Conservation (phyloP, 2,113 vertebrate genomes). For the Macquaria ambigua region DNA sequence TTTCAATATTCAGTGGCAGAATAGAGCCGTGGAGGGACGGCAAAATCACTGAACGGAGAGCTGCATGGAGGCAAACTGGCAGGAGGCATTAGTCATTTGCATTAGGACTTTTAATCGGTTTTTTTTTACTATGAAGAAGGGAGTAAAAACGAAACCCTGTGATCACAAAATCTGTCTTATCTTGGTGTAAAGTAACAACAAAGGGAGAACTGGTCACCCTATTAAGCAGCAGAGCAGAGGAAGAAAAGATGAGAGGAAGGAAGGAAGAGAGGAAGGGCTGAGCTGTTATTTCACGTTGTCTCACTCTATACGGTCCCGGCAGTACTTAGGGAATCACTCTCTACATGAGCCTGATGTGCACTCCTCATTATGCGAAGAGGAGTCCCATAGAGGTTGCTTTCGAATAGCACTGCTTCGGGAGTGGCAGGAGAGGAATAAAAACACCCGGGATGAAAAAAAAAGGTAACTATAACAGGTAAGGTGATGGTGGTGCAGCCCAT, state of each 20-base stretch:
- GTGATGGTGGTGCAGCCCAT: neutral
- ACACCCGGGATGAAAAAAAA: constrained; percentile 31
- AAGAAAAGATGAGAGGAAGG: constrained; percentile 36
- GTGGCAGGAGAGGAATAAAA: constrained; percentile 12
- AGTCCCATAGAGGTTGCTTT: constrained; percentile 38
- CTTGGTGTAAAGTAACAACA: constrained; percentile 40
- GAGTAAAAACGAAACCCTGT: constrained; percentile 32
- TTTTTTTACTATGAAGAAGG: constrained; percentile 19
- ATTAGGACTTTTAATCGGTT: constrained; percentile 57
- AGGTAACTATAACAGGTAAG: neutral
- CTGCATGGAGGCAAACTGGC: constrained; percentile 21
- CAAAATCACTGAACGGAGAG: constrained; percentile 8
- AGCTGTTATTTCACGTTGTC: constrained; percentile 53
- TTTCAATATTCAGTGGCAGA: constrained; percentile 35
- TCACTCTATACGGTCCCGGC: constrained; percentile 37
- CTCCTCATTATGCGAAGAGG: constrained; percentile 64
- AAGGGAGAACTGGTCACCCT: constrained; percentile 33
- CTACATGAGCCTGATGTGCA: constrained; percentile 51
- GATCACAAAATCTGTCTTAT: constrained; percentile 58
- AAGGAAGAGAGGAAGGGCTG: constrained; percentile 32
- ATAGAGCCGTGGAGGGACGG: constrained; percentile 4
- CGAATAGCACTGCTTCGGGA: constrained; percentile 9
- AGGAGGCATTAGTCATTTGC: constrained; percentile 22
- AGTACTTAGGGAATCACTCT: constrained; percentile 47
- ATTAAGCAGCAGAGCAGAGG: constrained; percentile 30